Percentiles rank a stretch among this genome's conserved stretches.
Conservation (phyloP, 2,797 vertebrate genomes). For the Neomorphus geoffroyi region DNA sequence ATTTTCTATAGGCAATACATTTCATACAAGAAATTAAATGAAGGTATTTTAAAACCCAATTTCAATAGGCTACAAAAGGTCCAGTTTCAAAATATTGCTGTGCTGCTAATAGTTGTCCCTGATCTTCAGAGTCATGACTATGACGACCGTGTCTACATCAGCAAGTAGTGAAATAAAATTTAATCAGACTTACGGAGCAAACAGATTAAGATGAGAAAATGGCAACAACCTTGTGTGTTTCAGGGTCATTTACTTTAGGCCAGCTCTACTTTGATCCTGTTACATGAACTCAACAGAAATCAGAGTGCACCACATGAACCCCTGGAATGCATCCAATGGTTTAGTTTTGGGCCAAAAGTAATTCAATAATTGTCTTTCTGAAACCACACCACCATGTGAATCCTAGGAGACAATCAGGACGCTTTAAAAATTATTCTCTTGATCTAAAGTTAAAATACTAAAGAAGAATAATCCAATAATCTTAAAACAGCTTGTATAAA, state of each 20-base stretch:
- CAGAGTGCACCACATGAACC: neutral
- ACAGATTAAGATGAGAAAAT: neutral
- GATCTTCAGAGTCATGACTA: neutral
- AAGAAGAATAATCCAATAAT: neutral
- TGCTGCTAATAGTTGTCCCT: neutral
- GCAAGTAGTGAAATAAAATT: neutral
- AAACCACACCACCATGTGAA: neutral
- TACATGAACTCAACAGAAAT: neutral
- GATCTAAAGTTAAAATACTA: neutral
- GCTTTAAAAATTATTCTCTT: neutral
- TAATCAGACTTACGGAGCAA: neutral
- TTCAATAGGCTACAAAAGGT: neutral
- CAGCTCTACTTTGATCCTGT: neutral
- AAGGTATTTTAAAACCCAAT: neutral
- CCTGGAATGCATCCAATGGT: neutral
- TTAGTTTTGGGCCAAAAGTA: neutral
- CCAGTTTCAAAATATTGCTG: neutral
- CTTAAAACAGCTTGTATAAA: neutral
- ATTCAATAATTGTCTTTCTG: neutral
- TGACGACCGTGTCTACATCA: neutral
- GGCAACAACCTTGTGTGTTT: fast-evolving
- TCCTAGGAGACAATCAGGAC: neutral
- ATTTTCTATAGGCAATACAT: neutral
- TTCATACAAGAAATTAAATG: neutral
- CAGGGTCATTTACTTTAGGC: neutral